Base-by-base conservation (phyloP, 2,888 invertebrate species). In the Deilephila porcellus region DNA sequence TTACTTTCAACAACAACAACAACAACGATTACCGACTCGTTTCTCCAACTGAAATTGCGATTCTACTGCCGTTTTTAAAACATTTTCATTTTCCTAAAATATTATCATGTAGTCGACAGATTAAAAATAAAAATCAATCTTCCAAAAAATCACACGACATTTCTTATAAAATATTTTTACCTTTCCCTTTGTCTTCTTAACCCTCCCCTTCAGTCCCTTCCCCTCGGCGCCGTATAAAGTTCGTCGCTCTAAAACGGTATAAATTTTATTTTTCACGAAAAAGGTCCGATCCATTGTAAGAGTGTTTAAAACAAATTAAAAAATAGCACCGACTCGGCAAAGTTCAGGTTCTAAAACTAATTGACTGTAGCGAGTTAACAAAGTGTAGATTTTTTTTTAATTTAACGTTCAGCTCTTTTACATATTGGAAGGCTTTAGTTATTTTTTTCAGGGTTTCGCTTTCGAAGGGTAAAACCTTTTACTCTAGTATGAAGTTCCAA, bases 291-390 rank as follows among this genome's bases (percentile, higher is more conserved):
- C 20, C 25, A 25, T 52, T 52, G 11, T 67, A 45, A 67, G 52
- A 52, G 52, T 67, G 45, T 67, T 67, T 45, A 67, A 67, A 67
- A 52, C 14, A 67, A 67, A 67, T 52, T 25, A 67, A 52, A 67
- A 67, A 45, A 25, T 67, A 67, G 8, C 45, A 52, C 67, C 25
- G 67, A 20, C 67, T 25, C 29, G 67, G 45, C 67, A 25, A 67
- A 67, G 25, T 67, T 67, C 45, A 67, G 17, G n/a, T 7, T 60
- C 45, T 67, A 14, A 11, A 67, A 67, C 67, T 67, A 67, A 67
- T 67, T 67, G 67, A 17, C 25, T 52, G 52, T 67, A 67, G 45
- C 67, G 52, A 67, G 67, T 67, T 67, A 67, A 67, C 71, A 71
- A 71, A 59, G 60, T 37, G 20, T 71, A 60, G 19, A 67, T 60